phyloP scores from a whole-genome alignment of 64 coral and sea anemone species.

The Acropora yongei region DNA sequence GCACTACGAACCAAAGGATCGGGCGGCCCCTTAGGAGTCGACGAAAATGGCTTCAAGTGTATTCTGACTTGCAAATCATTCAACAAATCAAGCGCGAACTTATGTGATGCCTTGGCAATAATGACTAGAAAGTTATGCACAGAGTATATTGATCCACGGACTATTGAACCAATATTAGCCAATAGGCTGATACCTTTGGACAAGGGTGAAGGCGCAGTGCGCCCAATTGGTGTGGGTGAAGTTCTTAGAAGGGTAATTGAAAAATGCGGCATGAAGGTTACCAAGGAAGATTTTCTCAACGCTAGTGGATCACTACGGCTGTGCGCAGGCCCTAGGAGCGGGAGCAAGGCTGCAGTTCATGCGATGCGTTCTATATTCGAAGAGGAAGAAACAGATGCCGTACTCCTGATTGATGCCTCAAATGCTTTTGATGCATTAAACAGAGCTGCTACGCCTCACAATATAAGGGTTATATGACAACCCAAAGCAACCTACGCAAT shows the following conservation, averaged over 20 bases:
- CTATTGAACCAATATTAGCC: conserved; percentile 32
- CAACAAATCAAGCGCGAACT: neutral
- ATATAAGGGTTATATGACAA: neutral
- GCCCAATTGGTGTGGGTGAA: conserved; percentile 7
- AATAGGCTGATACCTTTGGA: conserved; percentile 12
- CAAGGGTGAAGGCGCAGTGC: conserved; percentile 20
- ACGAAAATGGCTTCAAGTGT: too few species aligned
- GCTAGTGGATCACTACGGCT: conserved; percentile 27
- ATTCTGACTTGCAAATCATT: too few species aligned
- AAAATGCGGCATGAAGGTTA: conserved; percentile 22
- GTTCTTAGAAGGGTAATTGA: conserved; percentile 16
- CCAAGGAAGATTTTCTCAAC: neutral
- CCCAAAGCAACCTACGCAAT: conserved; percentile 10
- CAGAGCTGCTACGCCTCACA: conserved; percentile 16
- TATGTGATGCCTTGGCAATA: conserved; percentile 27
- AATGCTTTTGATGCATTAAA: conserved; percentile 33
- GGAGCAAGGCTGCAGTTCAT: conserved; percentile 11
- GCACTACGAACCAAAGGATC: too few species aligned
- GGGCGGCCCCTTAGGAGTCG: too few species aligned
- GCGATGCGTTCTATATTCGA: conserved; percentile 17
- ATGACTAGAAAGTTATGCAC: conserved; percentile 11
- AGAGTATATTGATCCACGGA: conserved; percentile 3
- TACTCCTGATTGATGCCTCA: conserved; percentile 37
- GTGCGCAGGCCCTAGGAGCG: conserved; percentile 21
- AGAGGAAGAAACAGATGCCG: conserved; percentile 12